phyloP scores from a whole-genome alignment of 2,797 vertebrate species.

The Helarctos malayanus region DNA sequence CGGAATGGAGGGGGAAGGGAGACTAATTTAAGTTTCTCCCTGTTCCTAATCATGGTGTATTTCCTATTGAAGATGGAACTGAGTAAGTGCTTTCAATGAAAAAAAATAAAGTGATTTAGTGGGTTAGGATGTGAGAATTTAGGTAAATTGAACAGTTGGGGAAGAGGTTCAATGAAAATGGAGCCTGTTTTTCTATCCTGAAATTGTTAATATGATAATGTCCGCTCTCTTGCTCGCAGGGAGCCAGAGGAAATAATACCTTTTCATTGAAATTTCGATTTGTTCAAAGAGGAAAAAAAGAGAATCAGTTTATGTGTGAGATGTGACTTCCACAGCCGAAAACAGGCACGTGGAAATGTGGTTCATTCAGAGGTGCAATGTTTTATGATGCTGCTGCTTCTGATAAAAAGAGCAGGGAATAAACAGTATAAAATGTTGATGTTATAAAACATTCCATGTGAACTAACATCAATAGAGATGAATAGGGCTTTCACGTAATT shows the following conservation, averaged over 20 bases:
- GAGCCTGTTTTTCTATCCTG: neutral
- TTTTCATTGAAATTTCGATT: conserved; percentile 60
- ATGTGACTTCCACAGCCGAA: conserved; percentile 79
- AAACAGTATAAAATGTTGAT: conserved; percentile 79
- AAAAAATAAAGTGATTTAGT: conserved; percentile 35
- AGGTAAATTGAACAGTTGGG: conserved; percentile 57
- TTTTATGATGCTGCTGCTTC: conserved; percentile 81
- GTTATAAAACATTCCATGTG: conserved; percentile 79
- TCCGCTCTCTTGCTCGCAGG: neutral
- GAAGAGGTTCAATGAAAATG: conserved; percentile 58
- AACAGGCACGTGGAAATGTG: conserved; percentile 74
- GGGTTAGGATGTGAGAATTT: conserved; percentile 19
- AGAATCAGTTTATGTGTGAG: conserved; percentile 77
- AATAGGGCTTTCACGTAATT: conserved; percentile 70
- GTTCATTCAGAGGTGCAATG: conserved; percentile 73
- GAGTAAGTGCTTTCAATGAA: conserved; percentile 52
- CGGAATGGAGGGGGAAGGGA: neutral
- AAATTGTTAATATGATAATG: conserved; percentile 64
- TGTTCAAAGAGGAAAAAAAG: neutral
- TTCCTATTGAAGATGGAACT: conserved; percentile 36
- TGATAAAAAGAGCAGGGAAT: conserved; percentile 78
- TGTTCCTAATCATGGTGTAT: conserved; percentile 20
- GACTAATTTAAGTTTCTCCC: conserved; percentile 40
- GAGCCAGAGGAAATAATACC: conserved; percentile 43
- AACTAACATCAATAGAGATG: conserved; percentile 80